Percentiles rank a stretch among this genome's conserved stretches.
Evolutionary conservation across 2,888 invertebrate genomes (phyloP).

Genomic region (Chrysolina americana): DNA sequence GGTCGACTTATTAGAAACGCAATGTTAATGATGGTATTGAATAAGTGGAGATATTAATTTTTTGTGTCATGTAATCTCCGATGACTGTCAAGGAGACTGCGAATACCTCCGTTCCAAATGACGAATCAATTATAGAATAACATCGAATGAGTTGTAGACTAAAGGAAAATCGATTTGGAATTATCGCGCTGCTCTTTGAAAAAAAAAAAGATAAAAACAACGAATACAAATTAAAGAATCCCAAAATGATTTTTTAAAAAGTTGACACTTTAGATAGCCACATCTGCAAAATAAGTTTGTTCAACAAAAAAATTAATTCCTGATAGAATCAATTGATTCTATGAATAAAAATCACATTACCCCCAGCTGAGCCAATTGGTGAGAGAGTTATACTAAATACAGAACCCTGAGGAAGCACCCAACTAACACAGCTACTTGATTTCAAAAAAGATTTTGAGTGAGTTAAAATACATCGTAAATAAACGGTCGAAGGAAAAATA

Average conservation of each 20-base stretch:
- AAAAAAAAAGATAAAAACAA: not conserved
- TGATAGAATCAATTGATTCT: not conserved
- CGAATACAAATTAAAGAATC: not conserved
- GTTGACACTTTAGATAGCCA: not conserved
- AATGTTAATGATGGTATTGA: slow-evolving; percentile 16
- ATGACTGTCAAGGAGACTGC: slow-evolving; percentile 4
- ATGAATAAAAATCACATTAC: not conserved
- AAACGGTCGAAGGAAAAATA: too few relatives aligned
- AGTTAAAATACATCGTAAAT: too few relatives aligned
- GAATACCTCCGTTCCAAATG: not conserved
- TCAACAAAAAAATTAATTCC: too few relatives aligned
- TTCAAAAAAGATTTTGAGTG: too few relatives aligned
- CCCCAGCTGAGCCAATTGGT: not conserved
- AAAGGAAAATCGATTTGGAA: not conserved
- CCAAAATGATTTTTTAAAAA: not conserved
- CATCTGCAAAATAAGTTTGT: too few relatives aligned
- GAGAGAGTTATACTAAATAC: too few relatives aligned
- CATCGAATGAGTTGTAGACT: not conserved
- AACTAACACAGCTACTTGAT: too few relatives aligned
- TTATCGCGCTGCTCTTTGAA: not conserved
- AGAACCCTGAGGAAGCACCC: too few relatives aligned
- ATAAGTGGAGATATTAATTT: slow-evolving; percentile 3
- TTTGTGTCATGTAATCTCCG: slow-evolving; percentile 6
- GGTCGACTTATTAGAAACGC: slow-evolving; percentile 20
- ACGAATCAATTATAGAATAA: slow-evolving; percentile 8